These are phyloP conservation scores for Microcebus jonahi DNA, from an alignment of 2,113 vertebrate genomes.

Conservation along the genomic window DNA sequence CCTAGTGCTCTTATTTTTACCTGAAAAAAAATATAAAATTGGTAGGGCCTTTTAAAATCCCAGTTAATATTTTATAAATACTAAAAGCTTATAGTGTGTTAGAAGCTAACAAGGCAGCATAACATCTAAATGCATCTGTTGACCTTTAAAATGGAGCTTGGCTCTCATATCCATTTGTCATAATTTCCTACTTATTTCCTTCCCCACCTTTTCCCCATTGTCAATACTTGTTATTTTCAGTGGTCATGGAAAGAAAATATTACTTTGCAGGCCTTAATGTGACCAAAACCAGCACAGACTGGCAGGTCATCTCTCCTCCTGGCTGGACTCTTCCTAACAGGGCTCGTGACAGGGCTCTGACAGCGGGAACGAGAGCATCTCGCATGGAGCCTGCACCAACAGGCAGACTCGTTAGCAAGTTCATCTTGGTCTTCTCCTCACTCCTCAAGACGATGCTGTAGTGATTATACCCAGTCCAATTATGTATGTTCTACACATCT, in stretches of 20 bases:
- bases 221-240: conserved; percentile 83
- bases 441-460: neutral
- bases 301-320: conserved; percentile 58
- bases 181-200: conserved; percentile 83
- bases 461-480: neutral
- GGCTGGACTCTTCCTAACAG: conserved; percentile 40
- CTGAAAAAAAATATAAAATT: conserved; percentile 30
- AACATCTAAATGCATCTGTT: conserved; percentile 65
- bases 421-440: neutral
- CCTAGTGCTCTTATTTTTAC: conserved; percentile 1
- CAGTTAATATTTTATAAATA: conserved; percentile 45
- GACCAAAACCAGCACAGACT: conserved; percentile 78
- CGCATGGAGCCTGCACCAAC: conserved; percentile 30
- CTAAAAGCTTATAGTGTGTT: conserved; percentile 27
- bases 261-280: conserved; percentile 76
- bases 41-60: conserved; percentile 17
- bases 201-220: conserved; percentile 82
- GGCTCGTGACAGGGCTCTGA: conserved; percentile 64
- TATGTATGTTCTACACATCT: neutral
- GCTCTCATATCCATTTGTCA: conserved; percentile 47
- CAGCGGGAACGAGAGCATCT: conserved; percentile 69
- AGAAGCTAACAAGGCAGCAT: conserved; percentile 37
- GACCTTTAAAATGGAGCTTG: conserved; percentile 65
- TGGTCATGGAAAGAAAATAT: conserved; percentile 80
- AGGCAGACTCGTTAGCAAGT: conserved; percentile 62